Base-by-base conservation (phyloP, 2,888 invertebrate species). In the Ametastegia equiseti region DNA sequence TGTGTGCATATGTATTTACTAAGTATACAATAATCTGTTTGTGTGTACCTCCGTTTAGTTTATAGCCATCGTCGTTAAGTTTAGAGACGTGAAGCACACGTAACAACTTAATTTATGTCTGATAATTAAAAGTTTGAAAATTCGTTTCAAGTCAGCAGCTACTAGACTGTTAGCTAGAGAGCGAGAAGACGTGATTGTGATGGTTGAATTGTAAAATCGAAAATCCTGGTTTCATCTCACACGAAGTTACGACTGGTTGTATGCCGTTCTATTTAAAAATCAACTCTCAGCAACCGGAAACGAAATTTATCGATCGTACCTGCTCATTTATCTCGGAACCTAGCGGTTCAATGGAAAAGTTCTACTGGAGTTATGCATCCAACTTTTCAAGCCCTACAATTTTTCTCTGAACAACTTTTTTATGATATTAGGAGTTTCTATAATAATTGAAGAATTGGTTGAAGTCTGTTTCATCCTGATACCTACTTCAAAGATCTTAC, bases 101-200 rank as follows among this genome's bases (percentile, higher is more conserved):
- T 71, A 71, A 71, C 71, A 15, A 47, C 27, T n/a, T 33, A 71
- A 71, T 71, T 71, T 71, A 71, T 71, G 30, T 47, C 23, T 5
- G 27, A 71, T 71, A 45, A 71, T 47, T 71, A 71, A 71, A 71
- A 71, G 47, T 71, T 71, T 4, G 47, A 71, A 47, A 71, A 71
- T 30, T 47, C 30, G 71, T 71, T 36, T 67, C 1, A 39, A 67
- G 36, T 67, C 19, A 67, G 39, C 65, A 67, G 71, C 71, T 71
- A 71, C 71, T 33, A 71, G 39, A 9, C n/a, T 36, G 7, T 11
- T 39, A n/a, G 9, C 7, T 39, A 7, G 39, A 67, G 65, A n/a
- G n/a, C n/a, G 39, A 39, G 30, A 45, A 47, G 15, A 47, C n/a
- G 36, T 19, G 65, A 39, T 39, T 67, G 7, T 67, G 39, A 11